A percentile compares a stretch with the other conserved stretches of the same genome.
Evolutionary conservation across 2,797 vertebrate species (phyloP).

Genomic region (Hybognathus amarus): DNA sequence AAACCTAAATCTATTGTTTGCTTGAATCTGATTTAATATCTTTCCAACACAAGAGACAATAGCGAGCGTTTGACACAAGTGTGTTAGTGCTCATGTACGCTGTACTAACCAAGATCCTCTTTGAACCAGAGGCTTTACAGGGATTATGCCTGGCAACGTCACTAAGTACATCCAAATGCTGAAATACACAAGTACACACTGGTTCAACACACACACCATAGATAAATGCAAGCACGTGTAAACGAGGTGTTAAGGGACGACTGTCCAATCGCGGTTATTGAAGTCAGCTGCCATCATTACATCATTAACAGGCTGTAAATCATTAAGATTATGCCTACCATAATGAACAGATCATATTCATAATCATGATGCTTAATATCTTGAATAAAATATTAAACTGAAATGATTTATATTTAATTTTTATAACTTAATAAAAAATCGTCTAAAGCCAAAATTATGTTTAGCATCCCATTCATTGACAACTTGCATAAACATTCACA

Average conservation of each 20-base stretch:
- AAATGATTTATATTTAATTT: not conserved
- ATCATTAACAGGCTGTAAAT: not conserved
- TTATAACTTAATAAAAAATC: not conserved
- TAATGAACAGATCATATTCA: not conserved
- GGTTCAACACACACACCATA: not conserved
- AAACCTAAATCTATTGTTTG: constrained; percentile 9
- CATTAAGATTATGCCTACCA: not conserved
- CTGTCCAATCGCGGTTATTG: not conserved
- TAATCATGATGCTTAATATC: not conserved
- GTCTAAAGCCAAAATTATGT: not conserved
- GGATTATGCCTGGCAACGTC: constrained; percentile 49
- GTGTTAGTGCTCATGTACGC: constrained; percentile 19
- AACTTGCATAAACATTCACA: not conserved
- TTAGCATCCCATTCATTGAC: not conserved
- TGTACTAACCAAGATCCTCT: constrained; percentile 49
- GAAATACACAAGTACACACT: constrained; percentile 42
- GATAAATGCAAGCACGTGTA: constrained; percentile 20
- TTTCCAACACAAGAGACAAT: not conserved
- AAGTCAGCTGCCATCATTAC: not conserved
- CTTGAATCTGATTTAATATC: constrained; percentile 8
- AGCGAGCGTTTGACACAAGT: constrained; percentile 26
- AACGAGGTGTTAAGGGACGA: constrained; percentile 3
- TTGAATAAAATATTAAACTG: not conserved
- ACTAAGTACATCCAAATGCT: constrained; percentile 47
- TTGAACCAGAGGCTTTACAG: constrained; percentile 44